Percentiles rank a stretch among this genome's conserved stretches.
Conservation (phyloP, 2,113 vertebrate genomes). For the Stictonetta naevosa region DNA sequence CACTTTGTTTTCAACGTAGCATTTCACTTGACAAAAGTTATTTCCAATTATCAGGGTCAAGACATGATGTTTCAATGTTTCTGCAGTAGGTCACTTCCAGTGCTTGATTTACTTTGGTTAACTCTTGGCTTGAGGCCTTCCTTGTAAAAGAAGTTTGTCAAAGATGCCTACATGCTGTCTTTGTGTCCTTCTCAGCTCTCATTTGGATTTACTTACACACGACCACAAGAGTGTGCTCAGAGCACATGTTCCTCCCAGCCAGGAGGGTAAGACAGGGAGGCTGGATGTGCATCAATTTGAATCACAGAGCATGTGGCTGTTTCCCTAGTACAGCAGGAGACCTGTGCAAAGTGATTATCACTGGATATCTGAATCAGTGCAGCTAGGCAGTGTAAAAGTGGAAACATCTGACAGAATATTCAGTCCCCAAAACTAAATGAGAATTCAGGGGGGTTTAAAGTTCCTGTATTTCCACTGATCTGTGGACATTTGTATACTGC, state of each 20-base stretch:
- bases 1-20: neutral
- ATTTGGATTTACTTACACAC: neutral
- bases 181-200: neutral
- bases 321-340: neutral
- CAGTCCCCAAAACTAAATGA: neutral
- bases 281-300: accelerated
- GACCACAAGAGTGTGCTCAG: neutral
- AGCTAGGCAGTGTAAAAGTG: neutral
- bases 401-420: neutral
- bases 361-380: neutral
- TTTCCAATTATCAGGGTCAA: neutral
- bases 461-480: neutral
- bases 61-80: neutral
- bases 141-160: neutral
- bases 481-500: neutral
- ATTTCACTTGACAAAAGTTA: neutral
- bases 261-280: accelerated
- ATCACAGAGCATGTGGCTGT: neutral
- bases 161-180: neutral
- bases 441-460: neutral
- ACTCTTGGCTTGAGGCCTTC: neutral
- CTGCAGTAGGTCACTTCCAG: neutral
- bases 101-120: neutral
- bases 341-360: neutral
- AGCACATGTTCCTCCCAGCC: neutral